These are phyloP conservation scores for Paramacrobiotus metropolitanus DNA, from an alignment of 1,140 invertebrate genomes.

Conservation along the genomic window DNA sequence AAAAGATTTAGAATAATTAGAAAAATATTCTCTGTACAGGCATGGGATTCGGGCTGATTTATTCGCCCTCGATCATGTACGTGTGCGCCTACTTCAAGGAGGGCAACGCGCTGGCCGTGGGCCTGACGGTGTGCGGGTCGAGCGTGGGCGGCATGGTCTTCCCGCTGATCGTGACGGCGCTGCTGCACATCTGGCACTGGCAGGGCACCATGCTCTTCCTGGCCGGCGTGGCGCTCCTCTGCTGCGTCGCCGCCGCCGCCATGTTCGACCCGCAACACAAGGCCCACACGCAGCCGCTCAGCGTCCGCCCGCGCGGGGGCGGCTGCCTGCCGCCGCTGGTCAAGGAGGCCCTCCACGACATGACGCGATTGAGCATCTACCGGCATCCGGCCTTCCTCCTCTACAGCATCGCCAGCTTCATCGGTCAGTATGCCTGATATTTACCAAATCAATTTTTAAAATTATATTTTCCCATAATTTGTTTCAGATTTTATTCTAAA, in stretches of 20 bases:
- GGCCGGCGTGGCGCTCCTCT: slow-evolving; percentile 53
- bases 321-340: not conserved
- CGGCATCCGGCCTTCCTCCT: not conserved
- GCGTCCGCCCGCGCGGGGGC: not conserved
- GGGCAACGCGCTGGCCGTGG: slow-evolving; percentile 83
- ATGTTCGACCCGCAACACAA: not conserved
- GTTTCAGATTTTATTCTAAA: no score
- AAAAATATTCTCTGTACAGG: slow-evolving; percentile 39
- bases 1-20: no score
- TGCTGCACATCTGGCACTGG: slow-evolving; percentile 61
- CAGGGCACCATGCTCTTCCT: slow-evolving; percentile 67
- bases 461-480: no score
- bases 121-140: slow-evolving; percentile 86
- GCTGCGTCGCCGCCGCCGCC: not conserved
- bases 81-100: slow-evolving; percentile 97
- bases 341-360: not conserved
- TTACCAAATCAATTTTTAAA: no score
- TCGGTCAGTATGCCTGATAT: no score
- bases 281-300: not conserved
- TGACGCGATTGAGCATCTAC: not conserved
- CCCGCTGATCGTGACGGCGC: slow-evolving; percentile 50
- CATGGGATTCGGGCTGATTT: slow-evolving; percentile 86
- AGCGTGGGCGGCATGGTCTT: slow-evolving; percentile 83
- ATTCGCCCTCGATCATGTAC: slow-evolving; percentile 84
- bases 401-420: not conserved